Evolutionary conservation across 2,888 invertebrate genomes (phyloP), one percentile per base, ranked within the genome.

Genomic region (Megalurothrips usitatus): DNA sequence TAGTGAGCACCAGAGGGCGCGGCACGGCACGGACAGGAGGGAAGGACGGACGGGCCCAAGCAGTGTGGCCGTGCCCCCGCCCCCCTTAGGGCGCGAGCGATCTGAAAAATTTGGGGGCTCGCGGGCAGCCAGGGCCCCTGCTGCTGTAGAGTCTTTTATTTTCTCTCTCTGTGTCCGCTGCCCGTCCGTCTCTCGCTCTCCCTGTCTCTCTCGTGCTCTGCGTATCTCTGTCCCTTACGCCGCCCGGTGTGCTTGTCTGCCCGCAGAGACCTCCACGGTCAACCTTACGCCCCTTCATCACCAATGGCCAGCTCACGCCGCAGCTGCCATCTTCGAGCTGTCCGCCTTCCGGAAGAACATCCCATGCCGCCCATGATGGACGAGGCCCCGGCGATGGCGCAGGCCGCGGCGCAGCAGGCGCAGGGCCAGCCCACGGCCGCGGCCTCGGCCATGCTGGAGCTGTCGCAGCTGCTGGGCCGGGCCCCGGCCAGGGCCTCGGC

Each of bases 271-370:
- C 23, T 26, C 68, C 23, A 23, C 68, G 1, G 68, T 75, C 68
- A 75, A 75, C 68, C 68, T 26, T 75, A 75, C 68, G 68, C 68
- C 68, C 68, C 68, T 75, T 75, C 68, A 75, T 75, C 68, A 75
- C 26, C 23, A 84, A 84, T 80, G 83, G 82, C 1, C 85, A 85
- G 79, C 83, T 84, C 49, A 82, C 83, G 10, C 84, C 82, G 4
- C 82, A 82, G 48, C 82, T 85, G 11, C 84, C 43, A 82, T 85
- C 3, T 82, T 82, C 48, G 83, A 85, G 79, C 83, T 85, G 58
- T 82, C 83, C 79, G 84, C 84, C 83, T 86, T 12, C 87, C 86
- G 12, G 86, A 86, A 1, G 82, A 83, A 43, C 85, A 86, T 82
- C 84, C 9, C 82, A 82, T 8, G 79, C 81, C 26, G 28, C 58